Base-by-base conservation (phyloP, 2,113 vertebrate genomes). In the Corydoras sp. region DNA sequence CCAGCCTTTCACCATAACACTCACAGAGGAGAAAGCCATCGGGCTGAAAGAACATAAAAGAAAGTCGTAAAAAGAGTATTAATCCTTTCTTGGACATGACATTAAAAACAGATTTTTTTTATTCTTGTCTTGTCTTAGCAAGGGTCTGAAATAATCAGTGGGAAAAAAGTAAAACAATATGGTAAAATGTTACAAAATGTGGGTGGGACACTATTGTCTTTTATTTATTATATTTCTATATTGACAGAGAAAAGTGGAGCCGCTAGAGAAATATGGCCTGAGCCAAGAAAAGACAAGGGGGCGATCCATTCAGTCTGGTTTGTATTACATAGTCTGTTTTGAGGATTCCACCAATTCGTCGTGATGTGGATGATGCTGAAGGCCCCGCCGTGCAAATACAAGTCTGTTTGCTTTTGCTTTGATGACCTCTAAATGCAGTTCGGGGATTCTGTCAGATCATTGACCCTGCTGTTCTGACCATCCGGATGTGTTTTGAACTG, bases 321-420 rank as follows among this genome's bases (percentile, higher is more conserved):
- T 48, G 58, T n/a, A 58, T 67, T 29, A 68, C 12, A 13, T 24
- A 18, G 29, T 29, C 58, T 56, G 63, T 73, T 73, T 73, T 66
- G 48, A 60, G 56, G 29, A 60, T 66, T 60, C 56, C 48, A n/a
- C 53, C 43, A 18, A 43, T 73, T 73, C 53, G 48, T 48, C 53
- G 15, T 65, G 56, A 65, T 73, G 71, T 73, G 61, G 61, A 61
- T 29, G 15, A 49, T 55, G 62, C 65, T 48, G 7, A 35, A 60
- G 56, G 63, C 55, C 56, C 55, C 58, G 9, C 48, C 71, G 68
- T 67, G 72, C 65, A 74, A 74, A 74, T 74, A 68, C 10, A 1
- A 9, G 48, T 74, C 50, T 74, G 65, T 74, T 74, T 74, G 72
- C 58, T 68, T 56, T 68, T 61, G 64, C 50, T 51, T 54, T 51